Base-by-base conservation (phyloP, 2,888 invertebrate species). In the Lasioglossum figueresi region DNA sequence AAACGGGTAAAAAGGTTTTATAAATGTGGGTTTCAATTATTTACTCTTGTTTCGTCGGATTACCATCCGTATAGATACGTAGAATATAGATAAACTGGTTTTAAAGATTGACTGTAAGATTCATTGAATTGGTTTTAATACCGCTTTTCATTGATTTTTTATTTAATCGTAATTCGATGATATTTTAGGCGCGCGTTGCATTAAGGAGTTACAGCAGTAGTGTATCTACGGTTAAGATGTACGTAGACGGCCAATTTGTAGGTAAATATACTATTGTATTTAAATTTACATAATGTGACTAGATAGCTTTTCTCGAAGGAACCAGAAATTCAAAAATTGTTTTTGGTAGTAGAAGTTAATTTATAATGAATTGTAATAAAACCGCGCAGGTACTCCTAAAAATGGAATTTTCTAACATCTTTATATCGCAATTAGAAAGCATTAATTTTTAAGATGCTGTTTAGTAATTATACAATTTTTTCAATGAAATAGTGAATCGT, bases 201-300 rank as follows among this genome's bases (percentile, higher is more conserved):
- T 27, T 87, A 81, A 92, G 94, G 86, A 96, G 96, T 89, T 96
- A 96, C 90, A 96, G 96, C 85, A 95, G 96, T 48, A 95, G 96
- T 14, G 96, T 96, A 5, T 96, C 98, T 1, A 97, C 97, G 10
- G 98, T 99, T 37, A 99, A 99, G 95, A 96, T 99, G 84, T 99
- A 98, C 95, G 98, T 99, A 91, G 97, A 99, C 96, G 99, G 99
- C 80, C 97, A 99, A 95, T 98, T 98, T 95, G 96, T 97, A 37
- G 94, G 94, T 94, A 92, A 93, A 85, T 83, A 78, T 82, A 72
- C 23, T 56, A 48, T 56, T 68, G 12, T 72, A 84, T 74, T 72
- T 80, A 82, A 71, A 27, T 79, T 87, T 88, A 75, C 80, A n/a
- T 34, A 56, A 14, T 63, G 31, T 6, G 4, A 16, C 5, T 63